Conservation (phyloP, 1,140 invertebrate genomes). For the Lithobius niger region DNA sequence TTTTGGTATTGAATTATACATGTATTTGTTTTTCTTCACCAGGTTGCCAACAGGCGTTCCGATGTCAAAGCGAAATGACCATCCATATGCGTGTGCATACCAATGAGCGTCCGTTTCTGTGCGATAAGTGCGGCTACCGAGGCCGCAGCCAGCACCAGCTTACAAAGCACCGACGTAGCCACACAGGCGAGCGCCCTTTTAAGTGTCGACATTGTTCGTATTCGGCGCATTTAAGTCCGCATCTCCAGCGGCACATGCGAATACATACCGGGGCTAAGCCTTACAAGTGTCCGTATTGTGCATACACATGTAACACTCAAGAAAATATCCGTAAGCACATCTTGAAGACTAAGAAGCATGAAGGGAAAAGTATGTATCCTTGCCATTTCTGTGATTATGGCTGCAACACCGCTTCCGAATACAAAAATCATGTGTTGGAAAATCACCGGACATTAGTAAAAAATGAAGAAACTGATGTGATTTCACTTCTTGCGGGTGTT, state of each 20-base stretch:
- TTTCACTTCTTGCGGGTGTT: slow-evolving; percentile 1
- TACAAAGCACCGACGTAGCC: slow-evolving; percentile 39
- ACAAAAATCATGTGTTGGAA: slow-evolving; percentile 46
- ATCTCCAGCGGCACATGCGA: slow-evolving; percentile 17
- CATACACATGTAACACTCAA: slow-evolving; percentile 62
- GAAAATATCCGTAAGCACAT: slow-evolving; percentile 79
- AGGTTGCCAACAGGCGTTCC: slow-evolving; percentile 32
- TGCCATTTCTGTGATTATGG: slow-evolving; percentile 49
- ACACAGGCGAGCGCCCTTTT: slow-evolving; percentile 40
- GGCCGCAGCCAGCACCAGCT: slow-evolving; percentile 47
- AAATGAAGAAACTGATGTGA: neutral
- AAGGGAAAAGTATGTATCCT: slow-evolving; percentile 58
- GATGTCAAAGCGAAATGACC: slow-evolving; percentile 40
- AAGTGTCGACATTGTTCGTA: slow-evolving; percentile 52
- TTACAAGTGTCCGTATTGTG: slow-evolving; percentile 53
- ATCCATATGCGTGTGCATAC: slow-evolving; percentile 33
- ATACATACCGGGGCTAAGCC: slow-evolving; percentile 28
- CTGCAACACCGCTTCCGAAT: slow-evolving; percentile 50
- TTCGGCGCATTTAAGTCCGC: slow-evolving; percentile 36
- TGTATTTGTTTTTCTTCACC: slow-evolving; percentile 2
- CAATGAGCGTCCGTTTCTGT: slow-evolving; percentile 39
- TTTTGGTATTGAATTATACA: too few species aligned
- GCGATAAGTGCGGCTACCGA: slow-evolving; percentile 47
- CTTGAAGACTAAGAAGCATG: slow-evolving; percentile 58
- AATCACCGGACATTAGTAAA: slow-evolving; percentile 36